phyloP scores from a whole-genome alignment of 2,797 vertebrate genomes.

The Centropyge bicolor region DNA sequence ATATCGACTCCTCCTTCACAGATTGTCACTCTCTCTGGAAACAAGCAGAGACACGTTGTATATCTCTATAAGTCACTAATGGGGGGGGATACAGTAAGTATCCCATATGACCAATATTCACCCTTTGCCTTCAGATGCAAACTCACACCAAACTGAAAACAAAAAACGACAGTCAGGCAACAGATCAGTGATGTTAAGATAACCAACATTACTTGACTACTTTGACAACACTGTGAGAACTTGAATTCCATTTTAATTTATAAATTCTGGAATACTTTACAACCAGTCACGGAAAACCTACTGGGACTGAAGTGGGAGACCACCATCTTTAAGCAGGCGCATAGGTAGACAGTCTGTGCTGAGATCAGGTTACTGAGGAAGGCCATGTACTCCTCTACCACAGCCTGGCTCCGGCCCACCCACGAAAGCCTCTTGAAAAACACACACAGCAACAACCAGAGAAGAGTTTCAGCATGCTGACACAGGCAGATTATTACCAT shows the following conservation, averaged over 20 bases:
- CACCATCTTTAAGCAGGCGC: slow-evolving; percentile 92
- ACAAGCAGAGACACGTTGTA: background rate
- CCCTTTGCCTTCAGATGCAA: background rate
- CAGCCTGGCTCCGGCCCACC: slow-evolving; percentile 89
- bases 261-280: background rate
- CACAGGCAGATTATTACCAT: background rate
- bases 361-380: slow-evolving; percentile 97
- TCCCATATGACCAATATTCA: background rate
- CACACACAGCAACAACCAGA: background rate
- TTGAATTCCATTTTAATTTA: background rate
- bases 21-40: slow-evolving; percentile 89
- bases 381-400: slow-evolving; percentile 94
- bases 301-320: slow-evolving; percentile 88
- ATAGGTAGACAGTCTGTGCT: slow-evolving; percentile 94
- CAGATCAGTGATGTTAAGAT: background rate
- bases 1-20: slow-evolving; percentile 92
- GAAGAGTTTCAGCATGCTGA: background rate
- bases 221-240: background rate
- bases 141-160: background rate
- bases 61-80: background rate
- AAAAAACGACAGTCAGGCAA: background rate
- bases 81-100: background rate
- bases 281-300: slow-evolving; percentile 29
- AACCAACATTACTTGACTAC: background rate
- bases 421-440: slow-evolving; percentile 88